These are phyloP conservation scores for Rhegmatorhina hoffmannsi DNA, from an alignment of 2,113 vertebrate species.

Conservation along the genomic window DNA sequence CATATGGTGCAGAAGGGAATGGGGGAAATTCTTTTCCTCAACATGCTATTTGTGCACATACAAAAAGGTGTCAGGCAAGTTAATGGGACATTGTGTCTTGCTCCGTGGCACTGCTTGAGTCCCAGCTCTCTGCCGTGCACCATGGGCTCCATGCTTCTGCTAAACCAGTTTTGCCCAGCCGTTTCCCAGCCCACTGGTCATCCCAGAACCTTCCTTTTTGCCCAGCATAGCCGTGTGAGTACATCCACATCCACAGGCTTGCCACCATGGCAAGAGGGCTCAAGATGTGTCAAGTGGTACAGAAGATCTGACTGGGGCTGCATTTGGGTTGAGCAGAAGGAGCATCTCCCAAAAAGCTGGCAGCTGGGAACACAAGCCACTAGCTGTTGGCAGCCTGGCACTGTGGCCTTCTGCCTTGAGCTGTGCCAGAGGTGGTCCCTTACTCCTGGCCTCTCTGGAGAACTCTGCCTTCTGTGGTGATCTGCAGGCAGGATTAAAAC, in stretches of 20 bases:
- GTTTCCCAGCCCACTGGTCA: not conserved
- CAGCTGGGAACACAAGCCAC: not conserved
- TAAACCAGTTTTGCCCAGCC: not conserved
- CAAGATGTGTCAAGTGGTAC: rapidly evolving
- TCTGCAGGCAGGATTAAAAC: not conserved
- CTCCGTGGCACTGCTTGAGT: rapidly evolving
- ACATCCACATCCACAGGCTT: not conserved
- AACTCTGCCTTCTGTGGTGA: not conserved
- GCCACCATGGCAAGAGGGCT: not conserved
- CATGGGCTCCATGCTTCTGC: not conserved
- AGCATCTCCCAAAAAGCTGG: not conserved
- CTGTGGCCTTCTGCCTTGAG: rapidly evolving
- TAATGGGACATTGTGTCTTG: not conserved
- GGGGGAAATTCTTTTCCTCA: not conserved
- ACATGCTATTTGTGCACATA: rapidly evolving
- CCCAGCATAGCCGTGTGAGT: rapidly evolving
- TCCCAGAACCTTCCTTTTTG: not conserved
- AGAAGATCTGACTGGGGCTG: not conserved
- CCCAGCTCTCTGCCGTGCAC: not conserved
- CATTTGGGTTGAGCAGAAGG: not conserved
- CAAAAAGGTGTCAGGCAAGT: not conserved
- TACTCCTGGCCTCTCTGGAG: rapidly evolving
- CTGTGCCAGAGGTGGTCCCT: not conserved
- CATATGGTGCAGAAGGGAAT: not conserved
- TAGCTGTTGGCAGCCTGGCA: not conserved